Evolutionary conservation across 1,140 invertebrate species (phyloP).

Genomic region (Cyclina sinensis): DNA sequence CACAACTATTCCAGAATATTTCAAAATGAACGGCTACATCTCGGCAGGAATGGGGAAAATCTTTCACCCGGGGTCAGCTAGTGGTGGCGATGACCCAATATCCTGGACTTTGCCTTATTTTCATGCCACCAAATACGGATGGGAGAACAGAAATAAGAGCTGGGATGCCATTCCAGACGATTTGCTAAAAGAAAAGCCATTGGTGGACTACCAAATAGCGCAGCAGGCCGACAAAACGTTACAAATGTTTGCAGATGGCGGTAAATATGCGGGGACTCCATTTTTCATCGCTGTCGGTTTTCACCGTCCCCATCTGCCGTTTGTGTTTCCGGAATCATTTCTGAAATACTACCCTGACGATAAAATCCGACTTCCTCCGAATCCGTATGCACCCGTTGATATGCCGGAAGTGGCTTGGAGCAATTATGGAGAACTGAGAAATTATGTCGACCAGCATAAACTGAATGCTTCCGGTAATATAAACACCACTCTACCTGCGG

Average conservation of each 20-base stretch:
- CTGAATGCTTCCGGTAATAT: slow-evolving; percentile 51
- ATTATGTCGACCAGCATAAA: slow-evolving; percentile 23
- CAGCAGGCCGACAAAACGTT: slow-evolving; percentile 48
- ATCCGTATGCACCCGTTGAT: slow-evolving; percentile 68
- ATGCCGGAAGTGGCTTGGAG: slow-evolving; percentile 71
- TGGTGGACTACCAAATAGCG: slow-evolving; percentile 38
- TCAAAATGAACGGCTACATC: slow-evolving; percentile 92
- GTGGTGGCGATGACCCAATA: slow-evolving; percentile 51
- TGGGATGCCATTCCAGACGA: slow-evolving; percentile 47
- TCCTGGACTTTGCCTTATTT: slow-evolving; percentile 67
- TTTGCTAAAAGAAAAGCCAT: slow-evolving; percentile 35
- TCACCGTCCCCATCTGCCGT: slow-evolving; percentile 95
- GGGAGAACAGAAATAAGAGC: slow-evolving; percentile 27
- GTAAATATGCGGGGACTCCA: not conserved
- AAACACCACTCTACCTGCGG: slow-evolving; percentile 46
- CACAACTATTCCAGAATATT: slow-evolving; percentile 93
- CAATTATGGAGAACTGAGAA: slow-evolving; percentile 61
- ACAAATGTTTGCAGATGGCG: slow-evolving; percentile 8
- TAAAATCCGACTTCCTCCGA: slow-evolving; percentile 58
- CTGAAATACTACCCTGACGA: slow-evolving; percentile 88
- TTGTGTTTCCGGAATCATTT: slow-evolving; percentile 92
- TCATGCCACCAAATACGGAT: slow-evolving; percentile 32
- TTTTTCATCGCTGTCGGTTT: slow-evolving; percentile 93
- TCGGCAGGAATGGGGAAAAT: slow-evolving; percentile 94
- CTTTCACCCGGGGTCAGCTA: slow-evolving; percentile 89